Percentiles rank a stretch among this genome's conserved stretches.
Conservation (phyloP, 2,888 invertebrate genomes). For the Andrena hattorfiana region DNA sequence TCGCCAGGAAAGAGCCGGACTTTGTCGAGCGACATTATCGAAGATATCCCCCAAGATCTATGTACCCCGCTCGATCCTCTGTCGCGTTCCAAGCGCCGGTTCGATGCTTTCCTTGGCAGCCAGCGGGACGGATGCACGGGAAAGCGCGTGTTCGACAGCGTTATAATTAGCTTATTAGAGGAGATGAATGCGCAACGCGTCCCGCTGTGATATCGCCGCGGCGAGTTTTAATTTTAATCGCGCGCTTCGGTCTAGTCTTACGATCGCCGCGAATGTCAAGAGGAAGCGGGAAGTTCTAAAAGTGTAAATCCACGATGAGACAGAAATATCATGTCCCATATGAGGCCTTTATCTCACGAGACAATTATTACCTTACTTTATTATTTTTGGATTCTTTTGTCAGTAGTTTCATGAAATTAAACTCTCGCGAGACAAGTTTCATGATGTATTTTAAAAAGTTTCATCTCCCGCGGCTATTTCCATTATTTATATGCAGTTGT, state of each 20-base stretch:
- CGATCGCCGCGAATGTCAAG: too few relatives aligned
- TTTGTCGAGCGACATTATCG: constrained; percentile 48
- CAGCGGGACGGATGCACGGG: constrained; percentile 52
- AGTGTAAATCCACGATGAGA: too few relatives aligned
- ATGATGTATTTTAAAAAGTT: too few relatives aligned
- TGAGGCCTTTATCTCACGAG: too few relatives aligned
- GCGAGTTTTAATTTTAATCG: constrained; percentile 37
- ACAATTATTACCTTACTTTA: too few relatives aligned
- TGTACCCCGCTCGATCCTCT: neutral
- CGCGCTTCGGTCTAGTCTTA: neutral
- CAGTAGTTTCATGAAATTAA: too few relatives aligned
- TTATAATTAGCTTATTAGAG: constrained; percentile 59
- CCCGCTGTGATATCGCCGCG: constrained; percentile 26
- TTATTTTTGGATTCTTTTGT: too few relatives aligned
- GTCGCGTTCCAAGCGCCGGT: constrained; percentile 45
- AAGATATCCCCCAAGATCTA: constrained; percentile 49
- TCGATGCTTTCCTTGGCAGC: constrained; percentile 53
- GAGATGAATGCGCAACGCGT: constrained; percentile 46
- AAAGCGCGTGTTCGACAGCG: constrained; percentile 54
- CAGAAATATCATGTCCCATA: too few relatives aligned
- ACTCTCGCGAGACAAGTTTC: too few relatives aligned
- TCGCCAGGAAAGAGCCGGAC: constrained; percentile 17
- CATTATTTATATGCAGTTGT: too few relatives aligned
- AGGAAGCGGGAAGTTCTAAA: too few relatives aligned
- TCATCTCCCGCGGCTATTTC: too few relatives aligned